Evolutionary conservation across 2,888 invertebrate genomes (phyloP).

Genomic region (Barypeithes pellucidus): DNA sequence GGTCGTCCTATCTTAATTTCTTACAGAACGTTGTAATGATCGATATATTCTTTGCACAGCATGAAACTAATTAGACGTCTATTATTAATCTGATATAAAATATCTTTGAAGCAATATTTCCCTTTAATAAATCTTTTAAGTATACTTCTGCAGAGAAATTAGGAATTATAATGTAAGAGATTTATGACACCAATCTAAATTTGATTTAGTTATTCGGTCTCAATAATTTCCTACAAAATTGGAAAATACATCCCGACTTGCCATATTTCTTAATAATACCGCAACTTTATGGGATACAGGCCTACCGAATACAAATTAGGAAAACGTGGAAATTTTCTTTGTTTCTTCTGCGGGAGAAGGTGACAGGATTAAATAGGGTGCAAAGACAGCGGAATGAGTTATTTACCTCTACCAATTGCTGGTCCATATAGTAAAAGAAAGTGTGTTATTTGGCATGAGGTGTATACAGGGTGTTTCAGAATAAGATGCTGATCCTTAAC

Average conservation of each 20-base stretch:
- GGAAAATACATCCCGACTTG: conserved; percentile 21
- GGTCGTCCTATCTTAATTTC: no score
- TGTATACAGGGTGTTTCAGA: no score
- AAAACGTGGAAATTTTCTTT: conserved; percentile 35
- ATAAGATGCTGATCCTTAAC: no score
- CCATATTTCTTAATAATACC: conserved; percentile 30
- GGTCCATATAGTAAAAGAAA: background rate
- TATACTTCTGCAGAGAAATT: conserved; percentile 10
- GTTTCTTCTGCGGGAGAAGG: conserved; percentile 28
- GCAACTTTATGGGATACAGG: conserved; percentile 10
- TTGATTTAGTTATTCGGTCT: conserved; percentile 31
- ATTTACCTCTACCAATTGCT: background rate
- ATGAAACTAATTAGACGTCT: background rate
- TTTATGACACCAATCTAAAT: conserved; percentile 30
- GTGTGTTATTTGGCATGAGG: background rate
- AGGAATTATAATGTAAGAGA: conserved; percentile 20
- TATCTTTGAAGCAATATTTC: conserved; percentile 18
- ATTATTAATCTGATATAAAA: conserved; percentile 22
- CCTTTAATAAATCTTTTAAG: conserved; percentile 28
- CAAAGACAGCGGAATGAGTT: conserved; percentile 15
- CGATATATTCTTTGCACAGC: no score
- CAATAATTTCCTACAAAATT: conserved; percentile 23
- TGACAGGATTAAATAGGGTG: conserved; percentile 21
- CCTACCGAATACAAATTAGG: conserved; percentile 30
- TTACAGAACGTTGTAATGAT: no score